These are phyloP conservation scores for Doryteuthis pealeii DNA, from an alignment of 1,140 invertebrate species.

Conservation along the genomic window DNA sequence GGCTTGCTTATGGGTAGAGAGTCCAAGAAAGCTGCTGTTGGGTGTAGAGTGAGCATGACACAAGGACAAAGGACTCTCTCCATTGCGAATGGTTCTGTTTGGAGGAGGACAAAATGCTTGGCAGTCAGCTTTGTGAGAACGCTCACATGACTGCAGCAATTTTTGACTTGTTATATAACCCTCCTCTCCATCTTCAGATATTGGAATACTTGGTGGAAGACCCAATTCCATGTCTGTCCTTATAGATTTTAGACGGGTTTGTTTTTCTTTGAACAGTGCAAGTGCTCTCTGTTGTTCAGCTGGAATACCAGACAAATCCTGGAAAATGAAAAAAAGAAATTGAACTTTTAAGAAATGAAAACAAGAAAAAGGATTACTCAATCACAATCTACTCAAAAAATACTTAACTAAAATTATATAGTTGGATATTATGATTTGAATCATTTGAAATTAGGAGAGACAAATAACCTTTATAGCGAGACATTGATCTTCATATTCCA, in stretches of 20 bases:
- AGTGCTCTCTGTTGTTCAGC: not conserved
- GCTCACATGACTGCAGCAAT: slow-evolving; percentile 66
- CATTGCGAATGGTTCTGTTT: slow-evolving; percentile 72
- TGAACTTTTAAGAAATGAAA: not conserved
- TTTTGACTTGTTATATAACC: slow-evolving; percentile 66
- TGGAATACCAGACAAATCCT: slow-evolving; percentile 1
- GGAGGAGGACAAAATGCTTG: slow-evolving; percentile 73
- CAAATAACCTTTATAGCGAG: too few relatives aligned
- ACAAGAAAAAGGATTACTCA: not conserved
- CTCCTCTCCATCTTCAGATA: slow-evolving; percentile 72
- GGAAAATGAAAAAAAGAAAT: not conserved
- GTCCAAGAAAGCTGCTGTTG: slow-evolving; percentile 5
- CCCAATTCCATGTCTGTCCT: slow-evolving; percentile 68
- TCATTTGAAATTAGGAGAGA: too few relatives aligned
- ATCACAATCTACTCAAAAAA: too few relatives aligned
- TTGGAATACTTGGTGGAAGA: slow-evolving; percentile 69
- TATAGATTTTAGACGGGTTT: slow-evolving; percentile 12
- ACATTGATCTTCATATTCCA: too few relatives aligned
- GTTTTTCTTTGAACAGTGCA: not conserved
- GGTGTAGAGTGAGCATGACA: not conserved
- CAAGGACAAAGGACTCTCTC: slow-evolving; percentile 67
- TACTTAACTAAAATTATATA: too few relatives aligned
- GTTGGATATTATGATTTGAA: too few relatives aligned
- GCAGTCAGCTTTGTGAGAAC: slow-evolving; percentile 68
- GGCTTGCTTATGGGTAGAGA: not conserved